Base-by-base conservation (phyloP, 2,888 invertebrate species). In the Ornithoptera priamus region DNA sequence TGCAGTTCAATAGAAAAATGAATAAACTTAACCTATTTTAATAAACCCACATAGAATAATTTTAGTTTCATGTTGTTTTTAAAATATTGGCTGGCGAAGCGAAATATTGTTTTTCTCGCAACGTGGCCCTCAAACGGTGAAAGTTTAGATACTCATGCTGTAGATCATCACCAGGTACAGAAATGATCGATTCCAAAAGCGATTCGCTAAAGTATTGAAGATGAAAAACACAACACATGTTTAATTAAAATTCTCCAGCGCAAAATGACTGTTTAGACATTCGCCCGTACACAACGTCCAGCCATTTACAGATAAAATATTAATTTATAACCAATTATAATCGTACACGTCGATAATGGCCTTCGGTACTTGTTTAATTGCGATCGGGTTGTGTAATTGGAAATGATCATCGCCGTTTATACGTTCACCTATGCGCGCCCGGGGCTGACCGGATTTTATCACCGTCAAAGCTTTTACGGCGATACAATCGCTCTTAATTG, bases 241-340 rank as follows among this genome's bases (percentile, higher is more conserved):
- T 59, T 36, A 68, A 68, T 63, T 46, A 68, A 63, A 59, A 68
- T 42, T 17, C 50, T n/a, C 15, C 58, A 18, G 12, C 12, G n/a
- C 22, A 22, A 62, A 50, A 62, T 15, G 53, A 42, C 17, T 56
- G 22, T n/a, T 60, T 61, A 56, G 62, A 65, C n/a, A 70, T 68
- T 53, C 65, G n/a, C 30, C 22, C 63, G 17, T 24, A 62, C 56
- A 63, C 30, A 67, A 10, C 66, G 22, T 59, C 36, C 46, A 5
- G 62, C 56, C n/a, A 36, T 64, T 61, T 67, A 42, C 18, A 61
- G 18, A 30, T 67, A 64, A 61, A 64, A 56, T 70, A 67, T 70
- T 70, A 70, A 70, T 70, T 70, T 67, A 70, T 67, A 30, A 65
- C 39, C 71, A 68, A 71, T 68, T 71, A 71, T 57, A 53, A 68